Evolutionary conservation across 1,140 invertebrate genomes (phyloP).

Genomic region (Camponotus vicinus): DNA sequence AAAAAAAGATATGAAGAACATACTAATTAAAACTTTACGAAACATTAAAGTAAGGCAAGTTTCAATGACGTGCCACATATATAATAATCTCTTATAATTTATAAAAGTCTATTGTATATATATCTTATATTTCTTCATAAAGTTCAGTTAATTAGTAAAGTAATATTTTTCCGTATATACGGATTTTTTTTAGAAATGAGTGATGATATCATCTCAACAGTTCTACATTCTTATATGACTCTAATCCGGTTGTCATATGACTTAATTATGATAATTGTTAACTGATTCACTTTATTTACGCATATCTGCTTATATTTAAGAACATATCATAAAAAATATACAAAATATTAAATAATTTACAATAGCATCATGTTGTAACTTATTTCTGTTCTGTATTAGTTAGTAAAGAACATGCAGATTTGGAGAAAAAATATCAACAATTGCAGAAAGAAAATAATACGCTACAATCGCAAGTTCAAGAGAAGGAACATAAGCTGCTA

Average conservation of each 20-base stretch:
- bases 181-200: neutral
- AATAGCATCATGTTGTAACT: neutral
- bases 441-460: conserved; percentile 87
- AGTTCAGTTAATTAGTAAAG: neutral
- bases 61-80: neutral
- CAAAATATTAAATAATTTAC: neutral
- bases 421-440: conserved; percentile 88
- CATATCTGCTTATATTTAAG: neutral
- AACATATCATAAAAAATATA: neutral
- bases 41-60: neutral
- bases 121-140: neutral
- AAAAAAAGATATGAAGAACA: neutral
- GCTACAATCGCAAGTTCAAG: conserved; percentile 87
- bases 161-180: conserved; percentile 14
- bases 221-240: conserved; percentile 25
- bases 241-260: conserved; percentile 24
- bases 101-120: neutral
- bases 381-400: conserved; percentile 80
- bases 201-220: conserved; percentile 32
- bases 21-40: neutral
- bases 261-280: neutral
- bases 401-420: conserved; percentile 87
- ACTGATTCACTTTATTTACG: conserved; percentile 24
- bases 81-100: neutral
- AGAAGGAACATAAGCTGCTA: conserved; percentile 88